Percentiles rank a stretch among this genome's conserved stretches.
Evolutionary conservation across 2,888 invertebrate genomes (phyloP).

Genomic region (Drosophila neutralis): DNA sequence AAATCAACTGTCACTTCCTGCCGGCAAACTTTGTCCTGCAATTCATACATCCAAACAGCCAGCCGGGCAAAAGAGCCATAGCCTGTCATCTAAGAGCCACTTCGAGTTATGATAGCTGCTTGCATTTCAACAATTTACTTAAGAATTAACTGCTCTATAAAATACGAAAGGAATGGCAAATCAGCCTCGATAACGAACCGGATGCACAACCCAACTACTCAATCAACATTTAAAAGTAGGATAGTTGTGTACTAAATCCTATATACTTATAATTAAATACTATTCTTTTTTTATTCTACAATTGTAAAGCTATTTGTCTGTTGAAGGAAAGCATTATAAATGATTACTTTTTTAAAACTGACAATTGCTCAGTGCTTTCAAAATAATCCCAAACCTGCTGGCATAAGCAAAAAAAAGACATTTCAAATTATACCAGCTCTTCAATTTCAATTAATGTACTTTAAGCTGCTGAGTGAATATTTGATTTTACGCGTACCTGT

Average conservation of each 20-base stretch:
- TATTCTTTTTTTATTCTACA: not conserved
- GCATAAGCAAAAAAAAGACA: not conserved
- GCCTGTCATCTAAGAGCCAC: slow-evolving; percentile 42
- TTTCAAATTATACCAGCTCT: slow-evolving; percentile 15
- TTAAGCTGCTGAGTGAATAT: slow-evolving; percentile 39
- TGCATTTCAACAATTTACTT: slow-evolving; percentile 67
- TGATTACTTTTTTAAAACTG: not conserved
- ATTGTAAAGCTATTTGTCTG: not conserved
- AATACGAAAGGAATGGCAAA: not conserved
- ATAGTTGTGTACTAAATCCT: not conserved
- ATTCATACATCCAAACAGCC: slow-evolving; percentile 5
- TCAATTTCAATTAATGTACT: slow-evolving; percentile 18
- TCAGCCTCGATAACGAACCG: slow-evolving; percentile 20
- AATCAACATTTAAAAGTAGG: not conserved
- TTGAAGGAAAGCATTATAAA: not conserved
- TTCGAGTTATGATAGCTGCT: slow-evolving; percentile 70
- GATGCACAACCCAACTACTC: slow-evolving; percentile 2
- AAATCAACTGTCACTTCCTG: slow-evolving; percentile 78
- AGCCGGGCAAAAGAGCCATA: slow-evolving; percentile 14
- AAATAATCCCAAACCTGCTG: not conserved
- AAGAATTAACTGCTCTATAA: slow-evolving; percentile 50
- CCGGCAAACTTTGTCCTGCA: slow-evolving; percentile 71
- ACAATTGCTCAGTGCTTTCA: not conserved
- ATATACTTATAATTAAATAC: not conserved
- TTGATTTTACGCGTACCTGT: slow-evolving; percentile 37